Evolutionary conservation across 1,140 invertebrate genomes (phyloP).

Genomic region (Aphelenchoides besseyi): DNA sequence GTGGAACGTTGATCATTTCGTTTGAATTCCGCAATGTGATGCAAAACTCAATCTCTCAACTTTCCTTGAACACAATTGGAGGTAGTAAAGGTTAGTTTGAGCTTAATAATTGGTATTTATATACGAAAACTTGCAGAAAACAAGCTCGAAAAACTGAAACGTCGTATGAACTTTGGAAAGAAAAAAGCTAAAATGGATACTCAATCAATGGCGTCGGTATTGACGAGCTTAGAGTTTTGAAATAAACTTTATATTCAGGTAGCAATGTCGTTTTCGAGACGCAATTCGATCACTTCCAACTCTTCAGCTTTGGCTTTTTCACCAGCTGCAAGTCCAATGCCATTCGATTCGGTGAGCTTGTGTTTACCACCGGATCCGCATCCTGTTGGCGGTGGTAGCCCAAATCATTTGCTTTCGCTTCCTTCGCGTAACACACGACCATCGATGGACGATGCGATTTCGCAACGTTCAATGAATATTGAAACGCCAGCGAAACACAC

Average conservation of each 20-base stretch:
- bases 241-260: too few species aligned
- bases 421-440: not conserved
- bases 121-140: slow-evolving; percentile 47
- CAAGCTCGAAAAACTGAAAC: slow-evolving; percentile 39
- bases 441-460: not conserved
- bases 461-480: not conserved
- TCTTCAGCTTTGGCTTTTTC: slow-evolving; percentile 39
- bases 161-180: slow-evolving; percentile 39
- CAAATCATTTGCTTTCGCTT: not conserved
- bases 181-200: slow-evolving; percentile 29
- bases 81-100: slow-evolving; percentile 29
- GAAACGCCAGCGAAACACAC: not conserved
- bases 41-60: slow-evolving; percentile 32
- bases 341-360: not conserved
- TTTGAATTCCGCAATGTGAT: slow-evolving; percentile 39
- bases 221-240: too few species aligned
- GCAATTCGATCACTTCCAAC: slow-evolving; percentile 27
- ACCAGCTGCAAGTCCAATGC: slow-evolving; percentile 30
- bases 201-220: slow-evolving; percentile 37
- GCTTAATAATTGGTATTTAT: too few species aligned
- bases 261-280: slow-evolving; percentile 14
- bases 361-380: slow-evolving; percentile 8
- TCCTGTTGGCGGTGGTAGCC: not conserved
- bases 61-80: slow-evolving; percentile 46
- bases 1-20: not conserved